Conservation (phyloP, 2,113 vertebrate species). For the Festucalex cinctus region DNA sequence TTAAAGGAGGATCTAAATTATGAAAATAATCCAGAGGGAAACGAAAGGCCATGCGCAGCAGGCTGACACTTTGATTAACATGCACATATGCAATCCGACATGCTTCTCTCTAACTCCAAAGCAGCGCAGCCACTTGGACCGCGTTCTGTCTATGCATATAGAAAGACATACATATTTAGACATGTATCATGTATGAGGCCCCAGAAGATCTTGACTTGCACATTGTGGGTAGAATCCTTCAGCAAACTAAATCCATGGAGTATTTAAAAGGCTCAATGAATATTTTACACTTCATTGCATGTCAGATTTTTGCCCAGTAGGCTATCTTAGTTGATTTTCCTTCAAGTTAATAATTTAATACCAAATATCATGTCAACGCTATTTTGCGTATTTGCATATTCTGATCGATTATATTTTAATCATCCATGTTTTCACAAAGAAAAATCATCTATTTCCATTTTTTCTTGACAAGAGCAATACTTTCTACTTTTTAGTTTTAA, state of each 20-base stretch:
- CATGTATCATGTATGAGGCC: not conserved
- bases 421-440: not conserved
- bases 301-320: not conserved
- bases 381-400: not conserved
- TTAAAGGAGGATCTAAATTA: conserved; percentile 26
- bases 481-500: too few relatives aligned
- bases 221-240: conserved; percentile 11
- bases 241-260: not conserved
- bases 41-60: conserved; percentile 16
- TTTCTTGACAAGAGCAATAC: not conserved
- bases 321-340: not conserved
- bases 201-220: not conserved
- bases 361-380: not conserved
- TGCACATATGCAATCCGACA: conserved; percentile 17
- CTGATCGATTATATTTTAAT: not conserved
- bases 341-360: not conserved
- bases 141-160: not conserved
- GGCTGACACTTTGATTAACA: conserved; percentile 26
- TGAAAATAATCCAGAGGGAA: conserved; percentile 18
- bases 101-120: conserved; percentile 3
- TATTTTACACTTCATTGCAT: not conserved
- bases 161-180: conserved; percentile 17
- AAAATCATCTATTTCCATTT: not conserved
- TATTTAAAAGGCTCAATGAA: not conserved
- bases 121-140: not conserved